These are phyloP conservation scores for Ypsolopha scabrella DNA, from an alignment of 2,888 invertebrate genomes.

Conservation along the genomic window DNA sequence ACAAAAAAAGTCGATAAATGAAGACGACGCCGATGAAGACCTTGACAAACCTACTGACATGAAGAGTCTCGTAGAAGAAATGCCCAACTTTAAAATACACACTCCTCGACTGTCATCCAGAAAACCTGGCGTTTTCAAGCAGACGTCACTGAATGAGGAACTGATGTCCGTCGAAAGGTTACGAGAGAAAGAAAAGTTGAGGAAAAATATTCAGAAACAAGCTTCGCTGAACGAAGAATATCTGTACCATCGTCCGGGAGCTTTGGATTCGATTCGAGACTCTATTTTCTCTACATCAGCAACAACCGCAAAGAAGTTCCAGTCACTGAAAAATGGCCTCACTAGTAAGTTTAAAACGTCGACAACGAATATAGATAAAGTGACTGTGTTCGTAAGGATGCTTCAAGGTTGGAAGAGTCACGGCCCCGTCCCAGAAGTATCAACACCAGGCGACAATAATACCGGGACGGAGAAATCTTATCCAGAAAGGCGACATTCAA, in stretches of 20 bases:
- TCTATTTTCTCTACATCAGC: constrained; percentile 79
- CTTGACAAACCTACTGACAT: constrained; percentile 77
- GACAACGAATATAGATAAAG: constrained; percentile 86
- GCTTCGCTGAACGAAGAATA: constrained; percentile 90
- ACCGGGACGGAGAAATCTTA: constrained; percentile 49
- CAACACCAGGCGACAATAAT: constrained; percentile 57
- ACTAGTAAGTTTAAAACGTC: constrained; percentile 87
- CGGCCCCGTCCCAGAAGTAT: constrained; percentile 60
- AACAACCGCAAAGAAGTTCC: constrained; percentile 79
- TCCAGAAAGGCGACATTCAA: constrained; percentile 80
- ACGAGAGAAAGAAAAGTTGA: constrained; percentile 83
- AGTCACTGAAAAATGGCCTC: constrained; percentile 83
- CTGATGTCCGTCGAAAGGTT: constrained; percentile 88
- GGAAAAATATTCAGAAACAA: constrained; percentile 89
- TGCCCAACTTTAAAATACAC: constrained; percentile 75
- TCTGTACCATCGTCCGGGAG: constrained; percentile 75
- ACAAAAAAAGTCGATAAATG: constrained; percentile 87
- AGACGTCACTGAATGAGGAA: constrained; percentile 90
- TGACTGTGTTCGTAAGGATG: constrained; percentile 86
- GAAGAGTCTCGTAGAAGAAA: constrained; percentile 73
- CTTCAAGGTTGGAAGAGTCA: constrained; percentile 84
- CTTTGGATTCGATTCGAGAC: constrained; percentile 78
- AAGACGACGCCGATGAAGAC: constrained; percentile 76
- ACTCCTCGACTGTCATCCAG: constrained; percentile 52
- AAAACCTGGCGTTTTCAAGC: constrained; percentile 78